These are phyloP conservation scores for Triplophysa siluroides DNA, from an alignment of 2,113 vertebrate genomes.

Conservation along the genomic window DNA sequence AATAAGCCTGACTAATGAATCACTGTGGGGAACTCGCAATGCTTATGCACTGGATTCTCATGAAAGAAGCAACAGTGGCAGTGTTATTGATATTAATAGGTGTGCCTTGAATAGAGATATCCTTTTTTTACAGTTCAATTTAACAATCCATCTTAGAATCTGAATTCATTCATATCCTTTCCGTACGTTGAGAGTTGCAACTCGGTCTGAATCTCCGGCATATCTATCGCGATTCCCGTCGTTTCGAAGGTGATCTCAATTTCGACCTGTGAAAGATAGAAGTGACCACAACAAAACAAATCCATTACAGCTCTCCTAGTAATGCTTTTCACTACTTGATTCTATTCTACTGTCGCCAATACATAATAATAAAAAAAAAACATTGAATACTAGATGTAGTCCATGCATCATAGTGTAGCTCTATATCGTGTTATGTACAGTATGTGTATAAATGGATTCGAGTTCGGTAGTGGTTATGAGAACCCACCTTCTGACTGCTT, in stretches of 20 bases:
- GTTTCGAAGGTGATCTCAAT: constrained; percentile 82
- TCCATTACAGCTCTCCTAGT: neutral
- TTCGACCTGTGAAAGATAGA: constrained; percentile 71
- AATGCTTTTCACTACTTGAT: neutral
- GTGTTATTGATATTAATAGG: neutral
- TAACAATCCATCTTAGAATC: neutral
- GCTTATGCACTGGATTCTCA: neutral
- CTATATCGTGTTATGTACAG: neutral
- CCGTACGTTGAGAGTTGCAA: constrained; percentile 85
- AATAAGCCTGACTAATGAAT: neutral
- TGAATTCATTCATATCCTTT: constrained; percentile 57
- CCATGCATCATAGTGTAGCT: neutral
- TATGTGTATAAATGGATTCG: neutral
- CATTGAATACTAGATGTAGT: neutral
- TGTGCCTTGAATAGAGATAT: constrained; percentile 1
- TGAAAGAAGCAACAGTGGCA: neutral
- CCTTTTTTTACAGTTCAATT: neutral
- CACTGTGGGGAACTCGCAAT: neutral
- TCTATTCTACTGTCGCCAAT: neutral
- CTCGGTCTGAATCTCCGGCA: constrained; percentile 67
- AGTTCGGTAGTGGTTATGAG: neutral
- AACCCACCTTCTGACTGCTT: constrained; percentile 77
- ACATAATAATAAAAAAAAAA: neutral
- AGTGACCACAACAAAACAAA: neutral
- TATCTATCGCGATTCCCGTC: constrained; percentile 75